Evolutionary conservation across 2,797 vertebrate species (phyloP), one percentile per base, ranked within the genome.

Genomic region (Hippocampus kuda): DNA sequence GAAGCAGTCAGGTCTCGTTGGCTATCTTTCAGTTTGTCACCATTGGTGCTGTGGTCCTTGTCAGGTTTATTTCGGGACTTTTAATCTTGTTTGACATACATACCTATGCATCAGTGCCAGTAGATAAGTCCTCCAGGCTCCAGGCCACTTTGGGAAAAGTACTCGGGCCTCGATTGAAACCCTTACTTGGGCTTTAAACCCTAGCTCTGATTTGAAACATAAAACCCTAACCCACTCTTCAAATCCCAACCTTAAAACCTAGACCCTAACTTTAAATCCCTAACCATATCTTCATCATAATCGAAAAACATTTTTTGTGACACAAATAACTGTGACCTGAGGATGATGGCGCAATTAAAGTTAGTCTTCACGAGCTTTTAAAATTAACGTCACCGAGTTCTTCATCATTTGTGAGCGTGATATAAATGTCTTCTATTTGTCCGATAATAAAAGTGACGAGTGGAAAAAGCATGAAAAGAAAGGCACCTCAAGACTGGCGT

Each of bases 41-140:
- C 65, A 80, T 84, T 86, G 81, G 6, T 84, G 83, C 84, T 79
- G 82, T 86, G 77, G 81, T 78, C 80, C 70, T 72, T 65, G 80
- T 81, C 73, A 68, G 76, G 68, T 86, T 84, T 87, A 88, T 88
- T 87, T 88, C 74, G 71, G 76, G 72, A 69, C 74, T 75, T 77
- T 83, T 77, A 79, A 84, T 84, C 87, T 83, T 73, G 71, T 81
- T 84, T 81, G 78, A 77, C 80, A 75, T 65, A 75, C 76, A 77
- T 75, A 74, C 77, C 77, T 77, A 68, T 70, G 75, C 72, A 74
- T 83, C 74, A 79, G 76, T 85, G 59, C 59, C 77, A 79, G 42
- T 20, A 82, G 82, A 86, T 87, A 77, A 84, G 76, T 76, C 68
- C 27, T 71, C 78, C 76, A 62, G 82, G 79, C 72, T 71, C 78